Conservation (phyloP, 23 tunicate species). For the Ciona savignyi region DNA sequence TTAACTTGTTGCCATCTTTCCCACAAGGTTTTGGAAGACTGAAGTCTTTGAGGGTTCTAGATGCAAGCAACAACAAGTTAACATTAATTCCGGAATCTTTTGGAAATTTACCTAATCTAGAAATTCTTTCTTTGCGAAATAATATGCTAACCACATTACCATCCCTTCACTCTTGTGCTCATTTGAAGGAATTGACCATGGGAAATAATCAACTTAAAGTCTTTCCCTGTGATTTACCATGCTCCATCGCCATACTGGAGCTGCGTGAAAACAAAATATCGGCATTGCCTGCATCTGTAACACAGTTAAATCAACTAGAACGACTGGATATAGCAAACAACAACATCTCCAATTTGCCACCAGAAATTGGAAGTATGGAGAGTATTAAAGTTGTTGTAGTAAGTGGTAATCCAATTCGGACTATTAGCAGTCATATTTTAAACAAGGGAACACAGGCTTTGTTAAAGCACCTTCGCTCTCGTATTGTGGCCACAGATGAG, state of each 20-base stretch:
- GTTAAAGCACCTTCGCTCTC: slow-evolving; percentile 48
- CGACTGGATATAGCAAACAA: slow-evolving; percentile 79
- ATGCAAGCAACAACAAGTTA: slow-evolving; percentile 47
- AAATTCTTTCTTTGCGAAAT: slow-evolving; percentile 50
- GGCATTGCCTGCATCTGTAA: slow-evolving; percentile 12
- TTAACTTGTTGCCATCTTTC: slow-evolving; percentile 22
- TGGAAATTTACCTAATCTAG: slow-evolving; percentile 10
- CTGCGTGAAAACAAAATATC: slow-evolving; percentile 67
- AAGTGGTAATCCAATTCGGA: slow-evolving; percentile 78
- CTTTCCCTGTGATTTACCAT: slow-evolving; percentile 33
- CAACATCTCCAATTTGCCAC: slow-evolving; percentile 58
- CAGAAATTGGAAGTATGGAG: slow-evolving; percentile 54
- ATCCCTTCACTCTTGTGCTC: slow-evolving; percentile 14
- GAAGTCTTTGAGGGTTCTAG: slow-evolving; percentile 17
- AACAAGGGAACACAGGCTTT: slow-evolving; percentile 67
- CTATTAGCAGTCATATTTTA: slow-evolving; percentile 68
- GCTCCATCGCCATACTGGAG: slow-evolving; percentile 40
- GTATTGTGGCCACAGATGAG: slow-evolving; percentile 33
- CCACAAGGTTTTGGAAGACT: slow-evolving; percentile 16
- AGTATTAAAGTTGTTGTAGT: slow-evolving; percentile 43
- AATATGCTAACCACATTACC: slow-evolving; percentile 38
- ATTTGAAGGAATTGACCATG: slow-evolving; percentile 45
- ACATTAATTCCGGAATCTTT: slow-evolving; percentile 25
- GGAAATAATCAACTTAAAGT: slow-evolving; percentile 48
- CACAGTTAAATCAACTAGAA: slow-evolving; percentile 20